Evolutionary conservation across 2,113 vertebrate genomes (phyloP).

Genomic region (Erinaceus europaeus): DNA sequence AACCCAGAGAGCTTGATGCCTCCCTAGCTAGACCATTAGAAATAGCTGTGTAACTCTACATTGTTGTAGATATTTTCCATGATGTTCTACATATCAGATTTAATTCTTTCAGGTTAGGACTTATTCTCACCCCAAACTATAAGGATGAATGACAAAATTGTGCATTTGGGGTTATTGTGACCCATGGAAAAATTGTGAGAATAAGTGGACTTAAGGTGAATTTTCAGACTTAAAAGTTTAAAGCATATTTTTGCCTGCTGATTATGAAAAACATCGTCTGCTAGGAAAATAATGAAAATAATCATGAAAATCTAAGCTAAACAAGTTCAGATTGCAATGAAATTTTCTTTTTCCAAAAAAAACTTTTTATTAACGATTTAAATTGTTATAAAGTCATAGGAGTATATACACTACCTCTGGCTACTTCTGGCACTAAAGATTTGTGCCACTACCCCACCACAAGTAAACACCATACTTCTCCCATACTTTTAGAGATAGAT

Average conservation of each 20-base stretch:
- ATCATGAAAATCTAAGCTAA: neutral
- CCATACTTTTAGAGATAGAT: no score
- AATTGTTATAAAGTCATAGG: no score
- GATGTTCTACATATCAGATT: conserved; percentile 14
- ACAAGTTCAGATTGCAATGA: neutral
- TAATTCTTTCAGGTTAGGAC: conserved; percentile 13
- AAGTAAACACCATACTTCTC: no score
- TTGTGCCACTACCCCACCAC: no score
- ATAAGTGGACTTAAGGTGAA: conserved; percentile 45
- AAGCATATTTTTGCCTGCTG: neutral
- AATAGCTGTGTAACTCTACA: neutral
- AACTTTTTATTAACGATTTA: no score
- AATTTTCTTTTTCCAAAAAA: neutral
- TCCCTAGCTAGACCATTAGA: neutral
- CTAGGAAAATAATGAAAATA: conserved; percentile 25
- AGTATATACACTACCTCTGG: no score
- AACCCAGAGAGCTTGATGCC: no score
- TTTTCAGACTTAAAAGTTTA: conserved; percentile 30
- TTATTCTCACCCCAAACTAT: conserved; percentile 28
- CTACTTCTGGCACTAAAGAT: no score
- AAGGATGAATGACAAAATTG: conserved; percentile 40
- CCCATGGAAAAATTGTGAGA: conserved; percentile 3
- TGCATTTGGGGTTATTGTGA: conserved; percentile 43
- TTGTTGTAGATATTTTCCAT: neutral
- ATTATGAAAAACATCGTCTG: conserved; percentile 1